Conservation (phyloP, 2,113 vertebrate genomes). For the Ardeotis arabs region DNA sequence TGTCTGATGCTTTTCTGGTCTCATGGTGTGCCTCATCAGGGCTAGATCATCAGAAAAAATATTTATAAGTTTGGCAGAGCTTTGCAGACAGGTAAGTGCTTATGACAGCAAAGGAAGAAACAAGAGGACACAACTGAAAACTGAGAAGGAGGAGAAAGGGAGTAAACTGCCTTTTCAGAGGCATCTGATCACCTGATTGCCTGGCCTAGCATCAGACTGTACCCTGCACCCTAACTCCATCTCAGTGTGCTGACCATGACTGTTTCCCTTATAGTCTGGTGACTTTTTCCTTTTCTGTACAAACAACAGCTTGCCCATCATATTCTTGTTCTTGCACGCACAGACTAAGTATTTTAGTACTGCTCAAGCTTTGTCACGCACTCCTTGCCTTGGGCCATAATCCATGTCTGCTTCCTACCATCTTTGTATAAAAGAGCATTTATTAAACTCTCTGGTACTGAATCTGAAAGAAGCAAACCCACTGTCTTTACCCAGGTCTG, state of each 20-base stretch:
- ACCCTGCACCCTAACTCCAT: background rate
- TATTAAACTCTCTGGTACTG: background rate
- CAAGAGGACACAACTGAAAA: background rate
- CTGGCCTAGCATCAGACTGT: background rate
- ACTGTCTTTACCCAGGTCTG: background rate
- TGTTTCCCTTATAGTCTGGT: background rate
- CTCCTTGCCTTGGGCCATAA: conserved; percentile 22
- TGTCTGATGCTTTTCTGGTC: background rate
- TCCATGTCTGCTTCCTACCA: background rate
- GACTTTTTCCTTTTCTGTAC: background rate
- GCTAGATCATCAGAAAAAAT: background rate
- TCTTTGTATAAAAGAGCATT: background rate
- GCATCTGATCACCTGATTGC: background rate
- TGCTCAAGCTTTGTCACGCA: background rate
- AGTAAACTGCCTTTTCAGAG: background rate
- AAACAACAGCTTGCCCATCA: background rate
- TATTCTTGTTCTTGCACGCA: background rate
- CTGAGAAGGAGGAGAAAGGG: background rate
- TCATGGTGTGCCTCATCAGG: background rate
- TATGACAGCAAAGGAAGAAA: background rate
- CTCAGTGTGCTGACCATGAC: background rate
- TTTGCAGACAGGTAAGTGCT: background rate
- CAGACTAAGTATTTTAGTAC: background rate
- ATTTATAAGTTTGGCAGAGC: background rate
- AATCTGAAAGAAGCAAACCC: background rate